These are phyloP conservation scores for Thysanoteuthis rhombus DNA, from an alignment of 2,888 invertebrate species.

Conservation along the genomic window DNA sequence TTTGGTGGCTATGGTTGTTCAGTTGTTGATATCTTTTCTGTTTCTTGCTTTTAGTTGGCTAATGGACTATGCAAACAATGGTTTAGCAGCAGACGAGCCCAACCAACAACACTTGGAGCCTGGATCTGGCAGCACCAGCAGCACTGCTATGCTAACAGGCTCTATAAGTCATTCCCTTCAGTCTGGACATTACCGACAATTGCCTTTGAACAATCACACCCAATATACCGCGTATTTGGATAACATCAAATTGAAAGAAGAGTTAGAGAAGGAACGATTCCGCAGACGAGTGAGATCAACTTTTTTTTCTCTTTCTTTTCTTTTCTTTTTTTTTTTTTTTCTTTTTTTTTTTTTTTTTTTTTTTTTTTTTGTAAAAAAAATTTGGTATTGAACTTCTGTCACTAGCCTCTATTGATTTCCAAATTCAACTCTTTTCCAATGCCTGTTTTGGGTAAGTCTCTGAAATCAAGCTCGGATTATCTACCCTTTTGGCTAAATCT, in stretches of 20 bases:
- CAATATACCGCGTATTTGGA: neutral
- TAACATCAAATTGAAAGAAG: conserved; percentile 18
- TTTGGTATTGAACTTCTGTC: too few species aligned
- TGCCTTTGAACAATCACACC: neutral
- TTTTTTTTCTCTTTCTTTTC: neutral
- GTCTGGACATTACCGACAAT: neutral
- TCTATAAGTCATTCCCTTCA: neutral
- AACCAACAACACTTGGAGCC: neutral
- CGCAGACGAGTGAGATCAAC: neutral
- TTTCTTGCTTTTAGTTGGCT: neutral
- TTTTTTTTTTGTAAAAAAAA: too few species aligned
- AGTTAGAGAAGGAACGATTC: neutral
- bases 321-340: neutral
- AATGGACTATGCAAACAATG: neutral
- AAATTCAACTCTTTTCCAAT: too few species aligned
- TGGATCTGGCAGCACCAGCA: neutral
- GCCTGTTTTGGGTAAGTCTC: too few species aligned
- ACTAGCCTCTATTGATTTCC: too few species aligned
- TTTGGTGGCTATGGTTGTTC: too few species aligned
- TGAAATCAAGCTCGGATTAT: too few species aligned
- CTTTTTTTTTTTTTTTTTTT: conserved; percentile 22
- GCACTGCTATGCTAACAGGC: neutral
- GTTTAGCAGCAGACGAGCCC: neutral
- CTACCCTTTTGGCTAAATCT: too few species aligned
- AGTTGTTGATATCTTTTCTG: too few species aligned